Evolutionary conservation across 1,140 invertebrate species (phyloP).

Genomic region (Drosophila triauraria): DNA sequence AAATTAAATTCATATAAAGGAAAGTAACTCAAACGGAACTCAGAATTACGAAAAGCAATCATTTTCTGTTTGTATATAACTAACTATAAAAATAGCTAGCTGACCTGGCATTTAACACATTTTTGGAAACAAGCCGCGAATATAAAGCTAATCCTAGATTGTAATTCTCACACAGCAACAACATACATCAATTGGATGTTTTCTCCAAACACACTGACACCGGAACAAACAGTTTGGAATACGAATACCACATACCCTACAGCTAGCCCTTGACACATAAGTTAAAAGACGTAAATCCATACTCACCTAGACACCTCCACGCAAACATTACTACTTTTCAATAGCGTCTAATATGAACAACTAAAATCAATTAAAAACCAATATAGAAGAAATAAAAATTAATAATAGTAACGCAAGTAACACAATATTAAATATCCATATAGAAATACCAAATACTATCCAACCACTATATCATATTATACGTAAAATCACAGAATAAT

Average conservation of each 20-base stretch:
- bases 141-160: not conserved
- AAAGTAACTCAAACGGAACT: conserved; percentile 2
- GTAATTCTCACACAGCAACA: conserved; percentile 47
- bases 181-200: conserved; percentile 56
- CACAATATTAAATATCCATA: not conserved
- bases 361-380: not conserved
- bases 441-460: conserved; percentile 2
- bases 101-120: not conserved
- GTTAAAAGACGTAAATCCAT: not conserved
- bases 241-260: conserved; percentile 84
- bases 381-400: not conserved
- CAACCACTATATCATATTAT: conserved; percentile 6
- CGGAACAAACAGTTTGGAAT: conserved; percentile 85
- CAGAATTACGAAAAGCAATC: not conserved
- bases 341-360: not conserved
- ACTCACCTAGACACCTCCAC: conserved; percentile 4
- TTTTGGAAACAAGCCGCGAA: not conserved
- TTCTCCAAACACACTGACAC: conserved; percentile 81
- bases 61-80: conserved; percentile 16
- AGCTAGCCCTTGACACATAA: conserved; percentile 66
- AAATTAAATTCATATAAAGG: conserved; percentile 9
- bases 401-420: not conserved
- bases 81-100: not conserved
- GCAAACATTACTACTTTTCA: not conserved
- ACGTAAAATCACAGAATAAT: not conserved